phyloP scores from a whole-genome alignment of 23 tunicate species.

The Ciona savignyi region DNA sequence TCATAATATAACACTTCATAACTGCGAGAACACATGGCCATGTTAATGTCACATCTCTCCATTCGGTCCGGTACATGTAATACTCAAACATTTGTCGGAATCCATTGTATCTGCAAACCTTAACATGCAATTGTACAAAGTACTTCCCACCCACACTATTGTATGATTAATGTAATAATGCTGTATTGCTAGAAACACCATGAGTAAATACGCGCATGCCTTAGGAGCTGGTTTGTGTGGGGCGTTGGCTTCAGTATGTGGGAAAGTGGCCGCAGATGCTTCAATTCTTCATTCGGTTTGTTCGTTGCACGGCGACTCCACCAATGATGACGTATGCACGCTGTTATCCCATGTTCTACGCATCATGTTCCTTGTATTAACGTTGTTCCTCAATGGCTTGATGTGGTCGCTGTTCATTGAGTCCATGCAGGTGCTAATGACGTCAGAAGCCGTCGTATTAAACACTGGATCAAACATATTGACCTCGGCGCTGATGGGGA shows the following conservation, averaged over 20 bases:
- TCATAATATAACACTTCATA: too few relatives aligned
- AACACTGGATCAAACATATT: constrained; percentile 63
- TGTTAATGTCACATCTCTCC: too few relatives aligned
- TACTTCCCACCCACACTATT: too few relatives aligned
- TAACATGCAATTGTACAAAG: too few relatives aligned
- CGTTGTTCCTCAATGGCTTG: constrained; percentile 34
- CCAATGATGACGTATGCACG: constrained; percentile 4
- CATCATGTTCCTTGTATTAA: constrained; percentile 12
- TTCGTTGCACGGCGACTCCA: neutral
- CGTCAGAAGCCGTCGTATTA: constrained; percentile 66
- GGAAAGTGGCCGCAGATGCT: constrained; percentile 17
- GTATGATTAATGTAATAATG: too few relatives aligned
- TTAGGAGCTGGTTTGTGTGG: constrained; percentile 57
- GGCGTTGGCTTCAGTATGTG: constrained; percentile 47
- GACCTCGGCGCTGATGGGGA: constrained; percentile 53
- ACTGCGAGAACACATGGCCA: too few relatives aligned
- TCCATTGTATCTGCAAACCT: too few relatives aligned
- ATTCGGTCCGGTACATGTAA: too few relatives aligned
- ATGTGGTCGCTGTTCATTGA: constrained; percentile 85
- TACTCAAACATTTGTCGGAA: too few relatives aligned
- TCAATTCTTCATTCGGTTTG: neutral
- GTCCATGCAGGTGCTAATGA: constrained; percentile 54
- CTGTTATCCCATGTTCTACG: constrained; percentile 1
- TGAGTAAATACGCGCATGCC: constrained; percentile 16
- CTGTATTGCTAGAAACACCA: too few relatives aligned